Base-by-base conservation (phyloP, 2,113 vertebrate genomes). In the Pomatorhinus ruficollis region DNA sequence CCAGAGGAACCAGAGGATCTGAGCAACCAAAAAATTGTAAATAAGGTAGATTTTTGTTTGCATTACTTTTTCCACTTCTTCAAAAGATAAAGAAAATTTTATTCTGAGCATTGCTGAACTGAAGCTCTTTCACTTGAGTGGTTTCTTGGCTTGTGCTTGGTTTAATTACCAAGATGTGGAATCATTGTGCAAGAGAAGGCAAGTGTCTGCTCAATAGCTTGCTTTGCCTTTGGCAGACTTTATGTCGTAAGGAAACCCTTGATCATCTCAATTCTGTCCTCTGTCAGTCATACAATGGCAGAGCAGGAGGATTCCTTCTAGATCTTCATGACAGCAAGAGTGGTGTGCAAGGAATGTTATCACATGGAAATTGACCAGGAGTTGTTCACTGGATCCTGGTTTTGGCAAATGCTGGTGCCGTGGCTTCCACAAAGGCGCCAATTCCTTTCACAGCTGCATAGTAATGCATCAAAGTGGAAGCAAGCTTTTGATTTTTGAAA, bases 41-140 rank as follows among this genome's bases (percentile, higher is more conserved):
- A 97, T 92, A 98, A 97, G 97, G 98, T 98, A 98, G 63, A 93
- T 65, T 75, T 85, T 61, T 74, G 31, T 93, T 96, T 94, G 21
- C 25, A 47, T 28, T 86, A 75, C 17, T 78, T 89, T 93, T 87
- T 49, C 10, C 3, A 49, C 16, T 92, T 6, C 63, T 95, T 90
- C n/a, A 61, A 69, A 94, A 70, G 31, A 30, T 23, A 63, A 8
- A n/a, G 31, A 53, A 42, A 53, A 35, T 35, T 65, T 65, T 64
- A 22, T 76, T 39, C 24, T 59, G 22, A 52, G 7, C 31, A 37
- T 49, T 6, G 4, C 33, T 74, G 78, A 92, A 56, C 54, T 70
- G 30, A 65, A 70, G 6, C 5, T 35, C 40, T 88, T 90, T 65
- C 24, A 4, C 40, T 72, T 79, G 49, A 66, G 52, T 40, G 25